A percentile compares a stretch with the other conserved stretches of the same genome.
Conservation (phyloP, 2,888 invertebrate genomes). For the Pandemis corylana region DNA sequence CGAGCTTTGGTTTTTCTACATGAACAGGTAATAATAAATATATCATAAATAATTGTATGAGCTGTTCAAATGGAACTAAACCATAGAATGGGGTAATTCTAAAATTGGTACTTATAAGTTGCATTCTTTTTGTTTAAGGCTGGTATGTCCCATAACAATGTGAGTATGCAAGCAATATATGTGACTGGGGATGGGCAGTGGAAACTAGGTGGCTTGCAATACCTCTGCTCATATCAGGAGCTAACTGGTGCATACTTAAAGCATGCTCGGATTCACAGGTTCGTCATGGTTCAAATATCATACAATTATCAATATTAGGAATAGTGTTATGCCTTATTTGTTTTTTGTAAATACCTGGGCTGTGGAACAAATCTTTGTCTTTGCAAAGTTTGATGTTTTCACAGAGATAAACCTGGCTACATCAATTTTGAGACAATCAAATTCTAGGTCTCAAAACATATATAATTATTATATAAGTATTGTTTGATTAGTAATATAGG, state of each 20-base stretch:
- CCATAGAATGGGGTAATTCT: no score
- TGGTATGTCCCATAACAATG: constrained; percentile 92
- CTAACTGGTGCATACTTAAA: constrained; percentile 87
- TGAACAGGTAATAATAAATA: no score
- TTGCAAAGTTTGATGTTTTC: no score
- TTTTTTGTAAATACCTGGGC: no score
- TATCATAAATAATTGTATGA: no score
- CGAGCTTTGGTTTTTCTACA: constrained; percentile 93
- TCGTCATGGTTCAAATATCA: background rate
- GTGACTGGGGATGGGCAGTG: constrained; percentile 93
- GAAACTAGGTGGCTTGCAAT: constrained; percentile 95
- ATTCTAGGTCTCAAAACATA: no score
- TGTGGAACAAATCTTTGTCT: no score
- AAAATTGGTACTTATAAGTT: background rate
- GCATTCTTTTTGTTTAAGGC: constrained; percentile 80
- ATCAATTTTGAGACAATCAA: no score
- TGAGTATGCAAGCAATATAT: constrained; percentile 91
- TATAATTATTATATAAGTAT: no score
- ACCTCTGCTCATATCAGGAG: constrained; percentile 88
- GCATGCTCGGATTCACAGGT: constrained; percentile 87
- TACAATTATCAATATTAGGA: background rate
- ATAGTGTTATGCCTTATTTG: background rate
- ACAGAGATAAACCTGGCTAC: no score
- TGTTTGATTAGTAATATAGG: no score
- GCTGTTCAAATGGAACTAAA: no score